Conservation (phyloP, 2,797 vertebrate genomes). For the Cottoperca gobio region DNA sequence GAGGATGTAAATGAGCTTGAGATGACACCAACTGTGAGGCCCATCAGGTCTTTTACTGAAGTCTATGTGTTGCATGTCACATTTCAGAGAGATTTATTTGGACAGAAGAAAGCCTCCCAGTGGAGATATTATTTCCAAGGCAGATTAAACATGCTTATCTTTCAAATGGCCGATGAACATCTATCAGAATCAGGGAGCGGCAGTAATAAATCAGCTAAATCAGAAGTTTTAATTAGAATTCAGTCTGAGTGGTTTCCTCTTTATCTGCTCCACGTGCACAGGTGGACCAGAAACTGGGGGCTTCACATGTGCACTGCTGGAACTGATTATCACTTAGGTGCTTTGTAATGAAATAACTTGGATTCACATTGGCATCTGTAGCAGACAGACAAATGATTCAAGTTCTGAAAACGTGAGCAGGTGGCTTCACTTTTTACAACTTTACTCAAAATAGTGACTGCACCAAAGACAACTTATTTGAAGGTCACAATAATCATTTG, state of each 20-base stretch:
- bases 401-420: not conserved
- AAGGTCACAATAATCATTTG: not conserved
- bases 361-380: not conserved
- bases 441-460: not conserved
- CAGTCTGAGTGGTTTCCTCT: conserved; percentile 1
- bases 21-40: not conserved
- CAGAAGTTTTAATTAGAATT: conserved; percentile 25
- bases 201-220: conserved; percentile 22
- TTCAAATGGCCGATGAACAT: conserved; percentile 31
- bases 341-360: not conserved
- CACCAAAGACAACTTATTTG: too few species aligned
- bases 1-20: not conserved
- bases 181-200: not conserved
- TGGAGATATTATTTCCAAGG: conserved; percentile 17
- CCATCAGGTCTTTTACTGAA: not conserved
- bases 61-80: conserved; percentile 5
- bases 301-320: not conserved
- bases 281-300: not conserved
- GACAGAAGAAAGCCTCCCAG: not conserved
- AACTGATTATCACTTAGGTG: not conserved
- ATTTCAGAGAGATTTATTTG: conserved; percentile 1
- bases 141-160: conserved; percentile 20
- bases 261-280: conserved; percentile 1
- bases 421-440: not conserved
- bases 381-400: not conserved